Evolutionary conservation across 2,797 vertebrate species (phyloP), one percentile per base, ranked within the genome.

Genomic region (Brachyrhaphis roseni): DNA sequence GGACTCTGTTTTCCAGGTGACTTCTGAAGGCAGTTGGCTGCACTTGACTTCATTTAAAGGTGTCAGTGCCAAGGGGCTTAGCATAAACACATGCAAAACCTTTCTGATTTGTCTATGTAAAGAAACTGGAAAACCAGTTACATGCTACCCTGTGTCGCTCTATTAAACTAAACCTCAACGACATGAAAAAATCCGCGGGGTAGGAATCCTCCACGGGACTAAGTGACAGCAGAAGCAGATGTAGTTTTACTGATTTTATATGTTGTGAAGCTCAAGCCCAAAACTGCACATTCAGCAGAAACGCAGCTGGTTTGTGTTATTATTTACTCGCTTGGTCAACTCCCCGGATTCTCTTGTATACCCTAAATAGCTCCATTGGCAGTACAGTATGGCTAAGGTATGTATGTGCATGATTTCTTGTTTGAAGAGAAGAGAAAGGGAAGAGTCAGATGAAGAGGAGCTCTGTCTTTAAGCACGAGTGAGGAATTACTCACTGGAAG

Each of bases 291-390:
- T 91, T 83, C 87, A 89, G 82, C 78, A 18, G 83, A 88, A 89
- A 72, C 80, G 80, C 93, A 95, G 93, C 90, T 95, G 95, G 87
- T 95, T 94, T 90, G 83, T 94, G 89, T 95, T 95, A 93, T 93
- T 95, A 92, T 95, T 94, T 94, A 94, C 91, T 94, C 85, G 90
- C 93, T 86, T 84, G 89, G 93, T 91, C 93, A 87, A 91, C 91
- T 93, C 91, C 91, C 91, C 88, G 88, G 82, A 82, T 94, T 92
- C 87, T 90, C 86, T 81, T 57, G 79, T 80, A 80, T 86, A 87
- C 85, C 83, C 86, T 91, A 89, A 86, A 81, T 83, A 92, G 92
- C 81, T 39, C 83, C 75, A 55, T 23, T 77, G 81, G 86, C 85
- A 84, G 79, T 82, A 88, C 78, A 84, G 86, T 82, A 75, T 59